These are phyloP conservation scores for Micromussa lordhowensis DNA, from an alignment of 92 coral and sea anemone species.

Conservation along the genomic window DNA sequence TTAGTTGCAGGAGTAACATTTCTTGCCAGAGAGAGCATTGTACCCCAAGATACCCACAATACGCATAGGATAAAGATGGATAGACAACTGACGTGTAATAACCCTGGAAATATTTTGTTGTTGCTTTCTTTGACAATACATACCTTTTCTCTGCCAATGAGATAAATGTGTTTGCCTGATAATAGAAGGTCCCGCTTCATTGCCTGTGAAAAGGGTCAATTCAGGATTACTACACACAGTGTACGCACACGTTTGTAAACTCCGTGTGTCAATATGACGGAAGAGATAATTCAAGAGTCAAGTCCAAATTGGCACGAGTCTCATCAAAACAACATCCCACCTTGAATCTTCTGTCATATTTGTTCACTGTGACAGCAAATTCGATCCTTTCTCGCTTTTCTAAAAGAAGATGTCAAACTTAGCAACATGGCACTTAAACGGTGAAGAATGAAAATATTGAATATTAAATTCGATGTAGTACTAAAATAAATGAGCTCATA, in stretches of 20 bases:
- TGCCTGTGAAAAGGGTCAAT: slow-evolving; percentile 49
- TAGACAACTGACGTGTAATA: too few species aligned
- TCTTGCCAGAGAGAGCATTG: too few species aligned
- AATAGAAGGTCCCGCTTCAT: slow-evolving; percentile 93
- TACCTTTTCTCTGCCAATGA: slow-evolving; percentile 97
- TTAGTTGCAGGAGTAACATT: too few species aligned
- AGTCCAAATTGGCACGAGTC: neutral
- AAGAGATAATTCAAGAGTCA: neutral
- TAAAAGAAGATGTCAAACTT: slow-evolving; percentile 6
- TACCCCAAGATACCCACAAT: too few species aligned
- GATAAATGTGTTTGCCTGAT: slow-evolving; percentile 96
- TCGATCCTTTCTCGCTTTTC: slow-evolving; percentile 99
- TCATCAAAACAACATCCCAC: slow-evolving; percentile 3
- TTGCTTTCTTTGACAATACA: neutral
- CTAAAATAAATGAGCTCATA: slow-evolving; percentile 33
- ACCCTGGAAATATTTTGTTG: neutral
- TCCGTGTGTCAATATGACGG: neutral
- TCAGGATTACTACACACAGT: neutral
- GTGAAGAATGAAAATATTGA: neutral
- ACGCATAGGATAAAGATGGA: too few species aligned
- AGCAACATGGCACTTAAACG: neutral
- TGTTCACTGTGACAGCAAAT: slow-evolving; percentile 95
- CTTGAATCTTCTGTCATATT: slow-evolving; percentile 97
- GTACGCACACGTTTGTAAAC: neutral
- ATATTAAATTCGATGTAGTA: neutral